Percentiles rank a stretch among this genome's conserved stretches.
Evolutionary conservation across 2,888 invertebrate species (phyloP).

Genomic region (Polymixis flavicincta): DNA sequence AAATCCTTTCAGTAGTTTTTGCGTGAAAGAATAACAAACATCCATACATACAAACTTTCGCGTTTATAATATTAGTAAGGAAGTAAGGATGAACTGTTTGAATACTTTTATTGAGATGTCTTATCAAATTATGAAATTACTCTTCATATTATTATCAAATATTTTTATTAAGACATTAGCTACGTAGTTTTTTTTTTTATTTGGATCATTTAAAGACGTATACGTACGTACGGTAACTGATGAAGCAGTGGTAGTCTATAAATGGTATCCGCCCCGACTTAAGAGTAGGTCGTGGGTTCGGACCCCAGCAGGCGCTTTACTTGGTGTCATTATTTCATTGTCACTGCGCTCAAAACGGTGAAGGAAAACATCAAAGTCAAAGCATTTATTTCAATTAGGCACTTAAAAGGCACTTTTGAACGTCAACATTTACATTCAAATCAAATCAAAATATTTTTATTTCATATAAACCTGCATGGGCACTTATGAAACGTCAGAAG

Average conservation of each 20-base stretch:
- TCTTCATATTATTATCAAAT: not conserved
- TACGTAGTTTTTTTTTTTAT: not conserved
- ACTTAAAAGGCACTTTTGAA: too few species aligned
- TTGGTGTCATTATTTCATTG: not conserved
- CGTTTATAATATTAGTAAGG: too few species aligned
- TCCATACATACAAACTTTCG: too few species aligned
- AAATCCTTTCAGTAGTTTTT: too few species aligned
- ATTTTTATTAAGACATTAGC: not conserved
- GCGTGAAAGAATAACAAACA: too few species aligned
- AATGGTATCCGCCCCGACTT: not conserved
- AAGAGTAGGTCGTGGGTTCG: not conserved
- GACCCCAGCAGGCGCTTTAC: not conserved
- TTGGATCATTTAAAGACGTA: not conserved
- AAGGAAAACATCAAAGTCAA: too few species aligned
- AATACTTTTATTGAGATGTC: not conserved
- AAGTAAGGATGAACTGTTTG: constrained; percentile 6
- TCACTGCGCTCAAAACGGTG: not conserved
- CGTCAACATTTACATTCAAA: too few species aligned
- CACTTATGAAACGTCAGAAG: too few species aligned
- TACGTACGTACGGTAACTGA: not conserved
- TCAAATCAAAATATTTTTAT: too few species aligned
- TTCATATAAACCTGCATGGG: too few species aligned
- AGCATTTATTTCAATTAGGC: too few species aligned
- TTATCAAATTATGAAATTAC: constrained; percentile 22
- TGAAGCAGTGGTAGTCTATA: not conserved